Percentiles rank a stretch among this genome's conserved stretches.
Conservation (phyloP, 1,140 invertebrate species). For the Panulirus ornatus region DNA sequence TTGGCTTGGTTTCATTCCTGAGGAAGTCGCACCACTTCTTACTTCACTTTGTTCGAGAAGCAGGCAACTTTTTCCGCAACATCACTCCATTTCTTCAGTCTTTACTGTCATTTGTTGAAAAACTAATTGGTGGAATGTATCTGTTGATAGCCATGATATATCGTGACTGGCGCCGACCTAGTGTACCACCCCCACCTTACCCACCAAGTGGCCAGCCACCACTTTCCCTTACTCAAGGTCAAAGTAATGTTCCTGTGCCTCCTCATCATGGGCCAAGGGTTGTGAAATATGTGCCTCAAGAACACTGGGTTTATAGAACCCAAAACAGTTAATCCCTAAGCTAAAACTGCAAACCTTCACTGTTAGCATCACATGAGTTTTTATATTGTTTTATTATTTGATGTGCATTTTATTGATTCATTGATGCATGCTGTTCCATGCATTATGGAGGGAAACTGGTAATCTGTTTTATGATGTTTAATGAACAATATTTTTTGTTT, state of each 20-base stretch:
- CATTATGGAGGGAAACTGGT: too few species aligned
- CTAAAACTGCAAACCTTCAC: too few species aligned
- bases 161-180: constrained; percentile 34
- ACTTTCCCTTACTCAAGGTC: background rate
- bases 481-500: too few species aligned
- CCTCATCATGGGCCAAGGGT: constrained; percentile 2
- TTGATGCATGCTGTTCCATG: too few species aligned
- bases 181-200: constrained; percentile 7
- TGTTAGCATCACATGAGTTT: too few species aligned
- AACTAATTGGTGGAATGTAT: constrained; percentile 58
- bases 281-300: constrained; percentile 51
- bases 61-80: constrained; percentile 57
- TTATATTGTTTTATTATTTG: background rate
- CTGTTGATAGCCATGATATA: constrained; percentile 66
- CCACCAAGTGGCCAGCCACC: background rate
- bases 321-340: constrained; percentile 25
- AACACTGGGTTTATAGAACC: constrained; percentile 51
- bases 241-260: background rate
- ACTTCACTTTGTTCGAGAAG: constrained; percentile 36
- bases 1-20: constrained; percentile 52
- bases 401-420: background rate
- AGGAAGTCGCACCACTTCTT: constrained; percentile 27
- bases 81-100: constrained; percentile 62
- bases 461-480: too few species aligned
- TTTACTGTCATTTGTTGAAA: constrained; percentile 45